Conservation (phyloP, 2,113 vertebrate species). For the Ptilorrhoa leucosticta region DNA sequence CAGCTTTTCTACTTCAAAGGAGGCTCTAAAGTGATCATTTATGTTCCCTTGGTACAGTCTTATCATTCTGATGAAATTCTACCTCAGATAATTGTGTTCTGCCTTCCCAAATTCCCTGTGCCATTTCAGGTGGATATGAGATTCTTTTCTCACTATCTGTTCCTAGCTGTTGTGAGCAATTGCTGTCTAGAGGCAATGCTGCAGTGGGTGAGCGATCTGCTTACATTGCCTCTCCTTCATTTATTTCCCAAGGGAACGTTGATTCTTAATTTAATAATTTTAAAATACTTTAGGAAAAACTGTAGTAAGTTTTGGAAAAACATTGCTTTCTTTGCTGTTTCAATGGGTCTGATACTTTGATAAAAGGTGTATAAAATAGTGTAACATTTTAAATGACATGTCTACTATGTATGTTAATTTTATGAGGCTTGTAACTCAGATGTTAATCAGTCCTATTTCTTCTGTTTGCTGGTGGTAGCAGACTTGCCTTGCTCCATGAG, state of each 20-base stretch:
- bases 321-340: not conserved
- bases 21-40: not conserved
- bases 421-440: not conserved
- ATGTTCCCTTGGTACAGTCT: not conserved
- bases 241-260: not conserved
- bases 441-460: not conserved
- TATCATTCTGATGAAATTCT: not conserved
- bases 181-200: not conserved
- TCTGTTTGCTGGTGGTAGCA: not conserved
- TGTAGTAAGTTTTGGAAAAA: not conserved
- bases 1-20: not conserved
- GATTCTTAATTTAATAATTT: not conserved
- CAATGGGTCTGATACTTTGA: not conserved
- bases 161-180: not conserved
- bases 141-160: not conserved
- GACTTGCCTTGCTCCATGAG: not conserved
- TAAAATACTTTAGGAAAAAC: not conserved
- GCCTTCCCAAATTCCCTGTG: not conserved
- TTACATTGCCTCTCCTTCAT: not conserved
- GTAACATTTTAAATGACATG: not conserved
- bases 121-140: constrained; percentile 12
- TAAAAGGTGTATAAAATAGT: not conserved
- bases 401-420: not conserved
- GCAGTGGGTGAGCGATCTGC: not conserved
- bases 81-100: not conserved